phyloP scores from a whole-genome alignment of 2,113 vertebrate species.

The Chloebia gouldiae region DNA sequence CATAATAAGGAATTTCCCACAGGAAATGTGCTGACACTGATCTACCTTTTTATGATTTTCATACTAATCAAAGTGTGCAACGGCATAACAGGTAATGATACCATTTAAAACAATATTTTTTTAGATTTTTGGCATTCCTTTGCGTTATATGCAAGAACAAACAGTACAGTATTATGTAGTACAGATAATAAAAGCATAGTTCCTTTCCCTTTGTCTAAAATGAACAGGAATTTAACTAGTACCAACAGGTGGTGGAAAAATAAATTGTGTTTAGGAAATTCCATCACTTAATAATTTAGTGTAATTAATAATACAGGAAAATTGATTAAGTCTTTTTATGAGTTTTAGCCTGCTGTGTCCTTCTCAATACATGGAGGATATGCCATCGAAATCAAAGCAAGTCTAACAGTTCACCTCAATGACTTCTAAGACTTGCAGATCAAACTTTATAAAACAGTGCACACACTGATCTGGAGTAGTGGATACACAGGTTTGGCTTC shows the following conservation, averaged over 20 bases:
- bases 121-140: neutral
- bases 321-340: neutral
- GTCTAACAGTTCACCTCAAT: neutral
- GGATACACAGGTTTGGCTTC: neutral
- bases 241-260: neutral
- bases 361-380: neutral
- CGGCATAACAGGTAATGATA: neutral
- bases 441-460: neutral
- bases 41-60: neutral
- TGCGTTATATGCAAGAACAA: neutral
- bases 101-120: neutral
- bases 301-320: neutral
- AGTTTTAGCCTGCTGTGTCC: neutral
- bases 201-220: neutral
- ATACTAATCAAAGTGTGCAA: neutral
- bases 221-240: neutral
- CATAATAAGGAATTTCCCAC: neutral
- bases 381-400: neutral
- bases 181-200: neutral
- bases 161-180: neutral
- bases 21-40: neutral
- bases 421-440: neutral
- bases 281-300: neutral
- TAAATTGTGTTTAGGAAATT: slow-evolving; percentile 7
- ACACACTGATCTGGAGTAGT: neutral